Evolutionary conservation across 2,888 invertebrate genomes (phyloP), one percentile per base, ranked within the genome.

Genomic region (Rhamnusium bicolor): DNA sequence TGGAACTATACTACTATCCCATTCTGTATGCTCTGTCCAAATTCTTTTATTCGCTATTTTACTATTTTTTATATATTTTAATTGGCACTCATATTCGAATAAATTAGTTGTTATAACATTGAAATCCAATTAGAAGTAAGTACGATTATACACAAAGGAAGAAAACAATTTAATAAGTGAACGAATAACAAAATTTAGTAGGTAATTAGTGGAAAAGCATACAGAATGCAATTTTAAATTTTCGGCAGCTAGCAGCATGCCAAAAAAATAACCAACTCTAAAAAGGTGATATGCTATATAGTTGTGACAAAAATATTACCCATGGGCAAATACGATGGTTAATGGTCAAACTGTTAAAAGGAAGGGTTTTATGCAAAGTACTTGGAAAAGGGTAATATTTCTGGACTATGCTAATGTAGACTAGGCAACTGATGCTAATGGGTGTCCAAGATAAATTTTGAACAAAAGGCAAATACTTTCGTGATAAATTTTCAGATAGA

Each of bases 241-340:
- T 81, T 83, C 81, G 85, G 83, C 84, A 84, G 85, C 85, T 86
- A 86, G 83, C 83, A 85, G 85, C 86, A 86, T 86, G 86, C 86
- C 85, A 83, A 84, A 65, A 58, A 65, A 82, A 76, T 79, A 79
- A 77, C 75, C 79, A 83, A 81, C 78, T 83, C 80, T 83, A 82
- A 83, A 77, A 76, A 73, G 56, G 77, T 80, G 78, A 78, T 78
- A 77, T 79, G 80, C 82, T 79, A 80, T 72, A 79, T 70, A 53
- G 24, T 69, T 69, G 67, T 73, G 77, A 69, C 83, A 83, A 84
- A 84, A 85, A 84, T 82, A 81, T 83, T 83, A 84, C 84, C 83
- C 82, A 69, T 18, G 51, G 65, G 49, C 27, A 63, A 14, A 27
- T 63, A 29, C 24, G 49, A 29, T 65, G 53, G 65, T 63, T 51